Evolutionary conservation across 2,797 vertebrate species (phyloP).

Genomic region (Typhlichthys subterraneus): DNA sequence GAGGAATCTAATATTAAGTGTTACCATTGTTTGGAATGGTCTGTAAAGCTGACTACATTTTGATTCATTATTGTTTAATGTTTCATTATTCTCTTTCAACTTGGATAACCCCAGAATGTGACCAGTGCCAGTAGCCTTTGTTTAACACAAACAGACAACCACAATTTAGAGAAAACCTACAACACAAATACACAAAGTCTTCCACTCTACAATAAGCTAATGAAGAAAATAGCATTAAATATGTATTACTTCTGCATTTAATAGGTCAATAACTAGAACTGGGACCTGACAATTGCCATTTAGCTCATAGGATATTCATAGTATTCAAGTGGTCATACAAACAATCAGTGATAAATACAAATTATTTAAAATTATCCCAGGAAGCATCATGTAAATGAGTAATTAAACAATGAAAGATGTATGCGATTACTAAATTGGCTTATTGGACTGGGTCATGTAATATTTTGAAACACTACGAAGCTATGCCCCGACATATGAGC

Average conservation of each 20-base stretch:
- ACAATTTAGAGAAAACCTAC: constrained; percentile 34
- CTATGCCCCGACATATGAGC: constrained; percentile 69
- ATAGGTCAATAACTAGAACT: constrained; percentile 40
- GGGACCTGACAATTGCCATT: constrained; percentile 19
- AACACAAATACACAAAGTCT: constrained; percentile 1
- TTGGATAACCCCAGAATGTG: constrained; percentile 57
- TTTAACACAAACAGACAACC: constrained; percentile 51
- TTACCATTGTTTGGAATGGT: no score
- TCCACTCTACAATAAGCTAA: constrained; percentile 2
- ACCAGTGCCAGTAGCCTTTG: constrained; percentile 44
- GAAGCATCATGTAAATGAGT: constrained; percentile 2
- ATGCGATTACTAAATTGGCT: neutral
- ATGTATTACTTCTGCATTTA: constrained; percentile 48
- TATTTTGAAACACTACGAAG: constrained; percentile 33
- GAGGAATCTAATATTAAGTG: no score
- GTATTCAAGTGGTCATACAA: no score
- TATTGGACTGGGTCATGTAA: constrained; percentile 9
- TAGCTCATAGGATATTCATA: constrained; percentile 10
- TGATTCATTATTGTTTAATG: constrained; percentile 26
- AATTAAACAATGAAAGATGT: constrained; percentile 4
- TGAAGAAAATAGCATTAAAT: constrained; percentile 46
- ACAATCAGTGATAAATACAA: no score
- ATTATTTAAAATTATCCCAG: neutral
- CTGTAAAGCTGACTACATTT: constrained; percentile 2
- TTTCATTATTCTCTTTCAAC: constrained; percentile 44